phyloP scores from a whole-genome alignment of 2,797 vertebrate genomes.

The Semotilus atromaculatus region DNA sequence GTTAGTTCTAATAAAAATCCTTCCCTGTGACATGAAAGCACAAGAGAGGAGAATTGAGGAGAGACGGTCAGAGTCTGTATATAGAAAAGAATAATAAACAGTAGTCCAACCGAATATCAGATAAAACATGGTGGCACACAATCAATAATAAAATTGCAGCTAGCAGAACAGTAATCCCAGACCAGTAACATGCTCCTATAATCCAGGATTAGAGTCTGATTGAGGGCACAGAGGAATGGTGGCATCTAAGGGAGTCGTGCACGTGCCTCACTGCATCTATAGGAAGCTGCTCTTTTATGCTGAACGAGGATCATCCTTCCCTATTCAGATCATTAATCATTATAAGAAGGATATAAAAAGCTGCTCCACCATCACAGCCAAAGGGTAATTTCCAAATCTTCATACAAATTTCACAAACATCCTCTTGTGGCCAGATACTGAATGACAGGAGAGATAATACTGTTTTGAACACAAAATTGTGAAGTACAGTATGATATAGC shows the following conservation, averaged over 20 bases:
- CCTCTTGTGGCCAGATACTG: conserved; percentile 21
- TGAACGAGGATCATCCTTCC: conserved; percentile 17
- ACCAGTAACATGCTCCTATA: conserved; percentile 67
- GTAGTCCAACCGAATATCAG: background rate
- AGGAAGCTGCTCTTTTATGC: conserved; percentile 30
- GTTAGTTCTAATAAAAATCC: background rate
- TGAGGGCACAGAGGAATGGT: conserved; percentile 71
- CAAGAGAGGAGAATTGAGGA: background rate
- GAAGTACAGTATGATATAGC: background rate
- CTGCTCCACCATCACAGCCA: background rate
- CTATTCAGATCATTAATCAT: conserved; percentile 25
- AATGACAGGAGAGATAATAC: background rate
- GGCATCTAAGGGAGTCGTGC: conserved; percentile 71
- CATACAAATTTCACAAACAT: background rate
- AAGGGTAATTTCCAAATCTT: conserved; percentile 1
- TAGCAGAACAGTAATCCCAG: conserved; percentile 57
- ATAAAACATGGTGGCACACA: conserved; percentile 34
- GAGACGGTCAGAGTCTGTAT: conserved; percentile 17
- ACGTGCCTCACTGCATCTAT: conserved; percentile 62
- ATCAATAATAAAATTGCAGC: conserved; percentile 66
- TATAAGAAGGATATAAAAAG: conserved; percentile 31
- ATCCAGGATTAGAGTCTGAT: conserved; percentile 78
- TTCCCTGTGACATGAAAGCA: background rate
- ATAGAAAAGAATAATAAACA: conserved; percentile 14
- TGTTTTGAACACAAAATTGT: background rate